Base-by-base conservation (phyloP, 2,797 vertebrate genomes). In the Danio jaintianensis region DNA sequence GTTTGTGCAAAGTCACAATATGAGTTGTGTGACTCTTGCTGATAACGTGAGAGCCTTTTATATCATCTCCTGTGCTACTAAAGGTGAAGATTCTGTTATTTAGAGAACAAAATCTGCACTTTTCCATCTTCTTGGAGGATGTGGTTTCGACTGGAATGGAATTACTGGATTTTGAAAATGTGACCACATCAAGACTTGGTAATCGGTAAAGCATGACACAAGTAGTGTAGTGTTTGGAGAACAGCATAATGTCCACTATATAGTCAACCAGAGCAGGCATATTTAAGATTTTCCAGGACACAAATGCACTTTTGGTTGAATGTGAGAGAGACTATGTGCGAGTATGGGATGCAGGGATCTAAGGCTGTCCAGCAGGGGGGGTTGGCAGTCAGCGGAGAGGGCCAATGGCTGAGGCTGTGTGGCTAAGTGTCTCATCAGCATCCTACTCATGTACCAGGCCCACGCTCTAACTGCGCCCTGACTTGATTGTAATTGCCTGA, bases 401-500 rank as follows among this genome's bases (percentile, higher is more conserved):
- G 79, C 75, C 62, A 95, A 95, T 95, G 96, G 95, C 95, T 93
- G 94, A 94, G 95, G 95, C 95, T 95, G 96, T 96, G 93, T 93
- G 92, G 95, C 95, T 98, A 98, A 99, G 97, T 98, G 96, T 96
- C 96, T 99, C 97, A 99, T 99, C 97, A 99, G 97, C 97, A 99
- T 97, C 97, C 97, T 96, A 95, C 97, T 98, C 98, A 98, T 97
- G 97, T 96, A 95, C 96, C 95, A 93, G 94, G 95, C 96, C 96
- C 94, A 95, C 95, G 96, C 96, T 95, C 96, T 95, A 96, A 96
- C 96, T 97, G 97, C 96, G 96, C 97, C 95, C 97, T 98, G 97
- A 98, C 97, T 99, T 99, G 97, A 99, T 99, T 99, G 97, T 99
- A 99, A 99, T 99, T 99, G 98, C 97, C 95, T 96, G 97, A 99